Evolutionary conservation across 1,140 invertebrate genomes (phyloP).

Genomic region (Bombus sibiricus): DNA sequence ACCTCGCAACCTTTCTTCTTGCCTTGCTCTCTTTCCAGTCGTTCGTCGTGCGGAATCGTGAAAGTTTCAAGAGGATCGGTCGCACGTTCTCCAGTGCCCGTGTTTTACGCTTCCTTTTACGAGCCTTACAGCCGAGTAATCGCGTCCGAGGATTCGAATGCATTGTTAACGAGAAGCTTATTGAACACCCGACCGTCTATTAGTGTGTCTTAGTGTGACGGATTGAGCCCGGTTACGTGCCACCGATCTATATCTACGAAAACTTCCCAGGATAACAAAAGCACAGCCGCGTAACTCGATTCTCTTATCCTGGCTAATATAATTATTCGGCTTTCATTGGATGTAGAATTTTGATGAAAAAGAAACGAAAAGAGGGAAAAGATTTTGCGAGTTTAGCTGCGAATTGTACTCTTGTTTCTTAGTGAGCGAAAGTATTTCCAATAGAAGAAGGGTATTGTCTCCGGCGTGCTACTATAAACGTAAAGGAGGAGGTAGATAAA

Average conservation of each 20-base stretch:
- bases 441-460: too few relatives aligned
- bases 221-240: background rate
- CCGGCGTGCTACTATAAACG: too few relatives aligned
- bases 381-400: too few relatives aligned
- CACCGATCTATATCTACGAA: background rate
- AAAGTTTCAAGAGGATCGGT: constrained; percentile 59
- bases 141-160: constrained; percentile 36
- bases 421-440: too few relatives aligned
- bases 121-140: constrained; percentile 39
- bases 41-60: constrained; percentile 43
- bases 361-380: background rate
- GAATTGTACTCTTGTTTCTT: too few relatives aligned
- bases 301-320: constrained; percentile 10
- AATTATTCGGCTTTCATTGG: background rate
- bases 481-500: too few relatives aligned
- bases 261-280: constrained; percentile 15
- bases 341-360: background rate
- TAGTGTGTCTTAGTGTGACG: background rate
- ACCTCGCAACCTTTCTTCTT: background rate
- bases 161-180: constrained; percentile 43
- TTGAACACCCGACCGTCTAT: constrained; percentile 25
- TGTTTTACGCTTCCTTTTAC: constrained; percentile 56
- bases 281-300: constrained; percentile 7
- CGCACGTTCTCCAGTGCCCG: background rate
- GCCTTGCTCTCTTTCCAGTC: background rate